Evolutionary conservation across 2,113 vertebrate genomes (phyloP).

Genomic region (Sceloporus tristichus): DNA sequence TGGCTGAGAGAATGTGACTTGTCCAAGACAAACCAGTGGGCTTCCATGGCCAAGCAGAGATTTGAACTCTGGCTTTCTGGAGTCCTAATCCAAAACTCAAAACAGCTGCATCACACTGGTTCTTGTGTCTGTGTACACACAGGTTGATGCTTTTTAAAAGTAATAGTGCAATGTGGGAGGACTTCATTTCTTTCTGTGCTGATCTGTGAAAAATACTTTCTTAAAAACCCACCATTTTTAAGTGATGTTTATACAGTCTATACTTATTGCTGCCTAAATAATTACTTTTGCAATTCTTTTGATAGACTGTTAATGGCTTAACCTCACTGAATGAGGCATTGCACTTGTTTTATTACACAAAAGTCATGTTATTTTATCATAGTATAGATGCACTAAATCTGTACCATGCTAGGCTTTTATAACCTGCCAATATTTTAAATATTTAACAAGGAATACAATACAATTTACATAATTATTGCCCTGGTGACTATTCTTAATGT

Average conservation of each 20-base stretch:
- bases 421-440: slow-evolving; percentile 37
- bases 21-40: too few relatives aligned
- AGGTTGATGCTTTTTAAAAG: slow-evolving; percentile 24
- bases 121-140: too few relatives aligned
- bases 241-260: slow-evolving; percentile 74
- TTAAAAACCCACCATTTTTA: slow-evolving; percentile 35
- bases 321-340: slow-evolving; percentile 77
- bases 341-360: slow-evolving; percentile 83
- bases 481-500: neutral
- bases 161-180: slow-evolving; percentile 61
- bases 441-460: slow-evolving; percentile 7
- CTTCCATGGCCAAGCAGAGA: too few relatives aligned
- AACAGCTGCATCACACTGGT: too few relatives aligned
- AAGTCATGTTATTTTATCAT: slow-evolving; percentile 60
- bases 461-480: neutral
- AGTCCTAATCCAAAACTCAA: too few relatives aligned
- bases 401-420: slow-evolving; percentile 62
- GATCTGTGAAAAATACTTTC: slow-evolving; percentile 53
- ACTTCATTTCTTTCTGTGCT: slow-evolving; percentile 47
- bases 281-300: slow-evolving; percentile 83
- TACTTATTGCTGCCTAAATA: slow-evolving; percentile 82
- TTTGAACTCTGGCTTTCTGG: too few relatives aligned
- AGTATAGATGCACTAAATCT: slow-evolving; percentile 67
- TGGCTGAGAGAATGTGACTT: too few relatives aligned
- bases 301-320: slow-evolving; percentile 80